These are phyloP conservation scores for Drosophila incognita DNA, from an alignment of 2,888 invertebrate species.

Conservation along the genomic window DNA sequence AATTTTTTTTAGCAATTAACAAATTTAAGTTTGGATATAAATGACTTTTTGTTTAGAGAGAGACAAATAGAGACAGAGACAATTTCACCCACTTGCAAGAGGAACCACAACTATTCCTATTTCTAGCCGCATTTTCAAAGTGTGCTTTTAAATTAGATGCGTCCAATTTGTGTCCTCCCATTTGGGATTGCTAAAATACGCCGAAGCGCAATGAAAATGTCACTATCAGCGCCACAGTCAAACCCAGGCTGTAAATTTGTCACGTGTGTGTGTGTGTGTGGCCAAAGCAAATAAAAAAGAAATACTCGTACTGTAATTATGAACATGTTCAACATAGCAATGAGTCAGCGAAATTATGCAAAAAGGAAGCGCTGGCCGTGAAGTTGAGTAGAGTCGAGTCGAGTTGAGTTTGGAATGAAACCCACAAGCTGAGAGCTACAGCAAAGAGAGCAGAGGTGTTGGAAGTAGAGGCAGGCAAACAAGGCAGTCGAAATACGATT, in stretches of 20 bases:
- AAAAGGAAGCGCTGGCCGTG: constrained; percentile 58
- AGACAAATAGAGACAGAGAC: background rate
- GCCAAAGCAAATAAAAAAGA: constrained; percentile 32
- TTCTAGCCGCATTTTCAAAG: background rate
- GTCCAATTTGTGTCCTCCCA: background rate
- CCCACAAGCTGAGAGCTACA: constrained; percentile 17
- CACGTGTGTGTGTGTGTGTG: constrained; percentile 31
- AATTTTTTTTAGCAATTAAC: background rate
- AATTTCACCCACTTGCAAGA: background rate
- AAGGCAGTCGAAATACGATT: constrained; percentile 31
- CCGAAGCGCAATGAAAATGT: constrained; percentile 7
- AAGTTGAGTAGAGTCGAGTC: constrained; percentile 23
- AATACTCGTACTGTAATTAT: constrained; percentile 29
- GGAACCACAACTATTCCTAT: background rate
- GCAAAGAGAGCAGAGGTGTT: constrained; percentile 10
- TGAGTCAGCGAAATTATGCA: constrained; percentile 69
- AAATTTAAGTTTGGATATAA: background rate
- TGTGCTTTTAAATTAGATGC: background rate
- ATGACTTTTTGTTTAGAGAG: background rate
- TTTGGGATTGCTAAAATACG: background rate
- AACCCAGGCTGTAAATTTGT: constrained; percentile 28
- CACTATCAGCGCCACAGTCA: constrained; percentile 42
- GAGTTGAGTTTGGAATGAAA: constrained; percentile 52
- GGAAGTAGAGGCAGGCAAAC: constrained; percentile 39
- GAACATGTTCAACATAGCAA: constrained; percentile 45